Base-by-base conservation (phyloP, 1,140 invertebrate genomes). In the Aphaenogaster ashmeadi region DNA sequence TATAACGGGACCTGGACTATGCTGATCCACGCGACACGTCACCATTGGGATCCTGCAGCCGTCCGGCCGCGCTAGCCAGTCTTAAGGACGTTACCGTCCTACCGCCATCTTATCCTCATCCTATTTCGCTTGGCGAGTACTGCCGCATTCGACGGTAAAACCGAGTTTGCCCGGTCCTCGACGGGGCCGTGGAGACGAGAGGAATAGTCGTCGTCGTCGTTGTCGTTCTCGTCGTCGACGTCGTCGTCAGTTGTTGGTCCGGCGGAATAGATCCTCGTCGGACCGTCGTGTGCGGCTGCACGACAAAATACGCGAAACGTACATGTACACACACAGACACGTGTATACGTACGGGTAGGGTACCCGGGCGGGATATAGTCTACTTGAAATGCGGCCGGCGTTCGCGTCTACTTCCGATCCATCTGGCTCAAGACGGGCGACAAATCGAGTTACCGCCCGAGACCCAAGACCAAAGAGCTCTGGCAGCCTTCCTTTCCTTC, bases 331-430 rank as follows among this genome's bases (percentile, higher is more conserved):
- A 33, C 15, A 38, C 36, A 38, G 41, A 47, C 9, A 72, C 8
- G 21, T 52, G 13, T 21, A 74, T 9, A 8, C 38, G 33, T 18
- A n/a, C 15, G 18, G 47, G 33, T 50, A 56, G 62, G 64, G 38
- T 64, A 5, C 72, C 56, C 75, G 58, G 50, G 44, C 11, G 87
- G 38, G 47, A 87, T 86, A 85, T 84, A 87, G 91, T 84, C 92
- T 93, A 90, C 89, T 93, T 93, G 91, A 92, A 91, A 93, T 93
- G 92, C 93, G 93, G 90, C 87, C 79, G 87, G 91, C 91, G 89
- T 93, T 90, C 91, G 91, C 91, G 91, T 93, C 92, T 93, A 93
- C 93, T 93, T 93, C 92, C 93, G 92, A 93, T 93, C 93, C 93
- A 93, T 93, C 93, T 93, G 93, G 91, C 92, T 92, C 93, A 93